Percentiles rank a stretch among this genome's conserved stretches.
These are phyloP conservation scores for Semicossyphus pulcher DNA, from an alignment of 2,113 vertebrate genomes.

Conservation along the genomic window DNA sequence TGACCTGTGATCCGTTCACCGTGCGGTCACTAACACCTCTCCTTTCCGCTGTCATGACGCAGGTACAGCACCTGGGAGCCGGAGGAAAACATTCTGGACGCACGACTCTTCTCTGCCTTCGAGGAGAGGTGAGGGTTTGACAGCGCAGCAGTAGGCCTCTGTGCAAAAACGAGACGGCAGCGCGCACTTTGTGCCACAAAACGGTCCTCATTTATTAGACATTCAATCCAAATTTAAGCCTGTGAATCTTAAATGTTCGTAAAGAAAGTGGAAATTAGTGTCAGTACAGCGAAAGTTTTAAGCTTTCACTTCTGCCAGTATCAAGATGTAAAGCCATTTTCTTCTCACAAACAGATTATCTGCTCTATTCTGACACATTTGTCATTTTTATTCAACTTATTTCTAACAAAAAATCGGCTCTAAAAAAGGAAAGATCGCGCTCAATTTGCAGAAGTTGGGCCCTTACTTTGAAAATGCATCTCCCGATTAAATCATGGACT, in stretches of 20 bases:
- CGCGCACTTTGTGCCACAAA: background rate
- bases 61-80: slow-evolving; percentile 99
- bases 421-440: background rate
- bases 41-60: slow-evolving; percentile 45
- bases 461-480: background rate
- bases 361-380: background rate
- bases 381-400: background rate
- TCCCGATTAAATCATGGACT: background rate
- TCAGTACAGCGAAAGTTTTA: background rate
- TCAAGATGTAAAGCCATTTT: background rate
- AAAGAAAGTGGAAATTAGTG: background rate
- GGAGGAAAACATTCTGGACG: slow-evolving; percentile 97
- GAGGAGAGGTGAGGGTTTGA: slow-evolving; percentile 92
- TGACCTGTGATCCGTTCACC: background rate
- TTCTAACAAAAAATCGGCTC: background rate
- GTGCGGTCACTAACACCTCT: background rate
- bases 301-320: background rate
- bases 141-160: slow-evolving; percentile 68
- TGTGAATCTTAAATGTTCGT: background rate
- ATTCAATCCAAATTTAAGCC: background rate
- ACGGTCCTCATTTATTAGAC: background rate
- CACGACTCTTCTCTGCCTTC: slow-evolving; percentile 94
- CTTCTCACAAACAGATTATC: background rate
- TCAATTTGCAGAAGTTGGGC: background rate
- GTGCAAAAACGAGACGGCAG: background rate